Conservation (phyloP, 2,888 invertebrate species). For the Pomacea canaliculata region DNA sequence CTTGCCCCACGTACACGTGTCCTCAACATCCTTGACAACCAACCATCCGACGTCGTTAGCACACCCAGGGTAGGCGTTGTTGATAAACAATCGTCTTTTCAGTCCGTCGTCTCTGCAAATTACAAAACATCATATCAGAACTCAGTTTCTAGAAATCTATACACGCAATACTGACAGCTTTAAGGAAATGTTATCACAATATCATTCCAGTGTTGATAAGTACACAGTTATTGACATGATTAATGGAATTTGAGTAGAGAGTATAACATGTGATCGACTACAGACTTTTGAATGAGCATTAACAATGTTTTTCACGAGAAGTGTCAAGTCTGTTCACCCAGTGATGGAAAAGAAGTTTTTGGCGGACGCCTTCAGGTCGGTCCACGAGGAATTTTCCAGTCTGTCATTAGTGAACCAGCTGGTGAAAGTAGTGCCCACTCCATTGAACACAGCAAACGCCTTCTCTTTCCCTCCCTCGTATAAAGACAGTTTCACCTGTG, state of each 20-base stretch:
- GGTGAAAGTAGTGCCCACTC: not conserved
- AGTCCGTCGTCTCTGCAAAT: not conserved
- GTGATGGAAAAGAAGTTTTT: not conserved
- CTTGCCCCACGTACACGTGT: not conserved
- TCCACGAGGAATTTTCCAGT: not conserved
- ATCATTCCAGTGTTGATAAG: too few species aligned
- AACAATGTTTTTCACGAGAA: not conserved
- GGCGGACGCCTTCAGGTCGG: not conserved
- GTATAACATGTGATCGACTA: not conserved
- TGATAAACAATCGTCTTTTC: not conserved
- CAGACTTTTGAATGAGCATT: not conserved
- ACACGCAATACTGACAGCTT: too few species aligned
- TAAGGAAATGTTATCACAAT: not conserved
- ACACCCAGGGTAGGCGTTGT: not conserved
- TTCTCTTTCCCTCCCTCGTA: not conserved
- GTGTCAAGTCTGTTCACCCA: not conserved
- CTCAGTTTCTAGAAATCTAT: too few species aligned
- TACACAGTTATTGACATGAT: too few species aligned
- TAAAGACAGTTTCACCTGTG: not conserved
- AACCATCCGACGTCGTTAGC: constrained; percentile 2
- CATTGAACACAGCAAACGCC: not conserved
- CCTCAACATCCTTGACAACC: not conserved
- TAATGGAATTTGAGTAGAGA: not conserved
- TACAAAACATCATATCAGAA: not conserved
- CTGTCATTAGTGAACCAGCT: not conserved